A percentile compares a stretch with the other conserved stretches of the same genome.
phyloP scores from a whole-genome alignment of 2,797 vertebrate genomes.

The Morelia viridis region DNA sequence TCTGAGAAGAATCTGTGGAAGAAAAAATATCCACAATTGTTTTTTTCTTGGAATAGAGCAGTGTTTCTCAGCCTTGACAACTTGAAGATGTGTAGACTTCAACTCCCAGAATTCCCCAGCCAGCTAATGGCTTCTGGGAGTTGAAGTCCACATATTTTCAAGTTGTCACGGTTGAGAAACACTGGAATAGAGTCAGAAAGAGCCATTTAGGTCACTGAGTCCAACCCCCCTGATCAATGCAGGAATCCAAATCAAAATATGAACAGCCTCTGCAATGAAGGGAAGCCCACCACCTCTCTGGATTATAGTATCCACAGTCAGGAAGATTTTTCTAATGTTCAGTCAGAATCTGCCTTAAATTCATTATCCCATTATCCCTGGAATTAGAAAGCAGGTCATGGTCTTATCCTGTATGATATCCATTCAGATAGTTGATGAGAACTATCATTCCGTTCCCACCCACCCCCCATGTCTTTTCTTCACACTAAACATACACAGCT shows the following conservation, averaged over 20 bases:
- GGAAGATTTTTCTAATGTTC: neutral
- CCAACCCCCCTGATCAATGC: neutral
- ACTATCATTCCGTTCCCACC: neutral
- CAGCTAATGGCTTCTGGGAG: too few relatives aligned
- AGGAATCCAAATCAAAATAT: neutral
- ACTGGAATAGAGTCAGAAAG: neutral
- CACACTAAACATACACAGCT: neutral
- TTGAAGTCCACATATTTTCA: too few relatives aligned
- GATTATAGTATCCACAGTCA: neutral
- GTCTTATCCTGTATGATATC: neutral
- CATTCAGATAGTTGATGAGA: neutral
- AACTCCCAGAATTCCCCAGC: too few relatives aligned
- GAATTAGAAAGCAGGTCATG: neutral
- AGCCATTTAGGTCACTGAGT: neutral
- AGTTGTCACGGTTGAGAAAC: too few relatives aligned
- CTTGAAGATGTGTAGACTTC: too few relatives aligned
- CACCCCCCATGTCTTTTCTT: neutral
- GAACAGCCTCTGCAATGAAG: neutral
- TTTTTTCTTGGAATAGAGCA: neutral
- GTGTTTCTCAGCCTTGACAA: too few relatives aligned
- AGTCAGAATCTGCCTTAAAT: neutral
- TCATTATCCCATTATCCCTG: neutral
- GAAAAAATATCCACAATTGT: neutral
- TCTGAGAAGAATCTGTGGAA: neutral
- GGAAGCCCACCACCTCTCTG: neutral